Conservation (phyloP, 2,113 vertebrate genomes). For the Poecilia latipinna region DNA sequence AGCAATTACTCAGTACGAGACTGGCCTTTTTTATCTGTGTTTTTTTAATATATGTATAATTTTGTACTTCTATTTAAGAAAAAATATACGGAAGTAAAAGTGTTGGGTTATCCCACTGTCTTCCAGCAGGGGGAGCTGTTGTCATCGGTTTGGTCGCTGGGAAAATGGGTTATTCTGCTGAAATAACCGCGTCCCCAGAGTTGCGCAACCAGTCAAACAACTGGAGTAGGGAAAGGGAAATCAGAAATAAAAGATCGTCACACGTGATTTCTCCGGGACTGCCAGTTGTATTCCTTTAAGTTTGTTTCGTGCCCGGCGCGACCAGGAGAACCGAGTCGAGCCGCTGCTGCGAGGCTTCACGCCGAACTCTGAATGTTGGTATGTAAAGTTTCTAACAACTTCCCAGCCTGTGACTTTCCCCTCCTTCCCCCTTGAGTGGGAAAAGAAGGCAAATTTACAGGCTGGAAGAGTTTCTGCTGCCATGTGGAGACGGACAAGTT, state of each 20-base stretch:
- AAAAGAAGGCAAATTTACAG: not conserved
- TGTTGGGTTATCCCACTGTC: not conserved
- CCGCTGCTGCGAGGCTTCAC: conserved; percentile 10
- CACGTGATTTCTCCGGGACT: conserved; percentile 61
- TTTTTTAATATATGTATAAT: too few relatives aligned
- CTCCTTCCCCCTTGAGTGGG: not conserved
- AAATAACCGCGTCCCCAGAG: conserved; percentile 13
- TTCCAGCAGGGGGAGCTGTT: conserved; percentile 68
- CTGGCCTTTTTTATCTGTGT: too few relatives aligned
- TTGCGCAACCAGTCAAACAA: conserved; percentile 69
- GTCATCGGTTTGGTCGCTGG: conserved; percentile 15
- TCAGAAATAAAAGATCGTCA: conserved; percentile 38
- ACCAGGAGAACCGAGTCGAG: conserved; percentile 9
- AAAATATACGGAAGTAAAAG: not conserved
- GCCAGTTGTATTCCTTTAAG: not conserved
- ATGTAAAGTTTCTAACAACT: conserved; percentile 35
- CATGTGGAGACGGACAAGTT: not conserved
- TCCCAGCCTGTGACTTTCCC: not conserved
- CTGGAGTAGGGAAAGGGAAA: conserved; percentile 4
- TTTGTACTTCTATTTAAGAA: too few relatives aligned
- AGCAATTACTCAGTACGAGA: too few relatives aligned
- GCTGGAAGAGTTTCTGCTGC: not conserved
- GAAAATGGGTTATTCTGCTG: not conserved
- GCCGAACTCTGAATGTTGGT: conserved; percentile 48
- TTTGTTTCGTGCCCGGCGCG: not conserved